Base-by-base conservation (phyloP, 2,888 invertebrate genomes). In the Diadegma fenestrale region DNA sequence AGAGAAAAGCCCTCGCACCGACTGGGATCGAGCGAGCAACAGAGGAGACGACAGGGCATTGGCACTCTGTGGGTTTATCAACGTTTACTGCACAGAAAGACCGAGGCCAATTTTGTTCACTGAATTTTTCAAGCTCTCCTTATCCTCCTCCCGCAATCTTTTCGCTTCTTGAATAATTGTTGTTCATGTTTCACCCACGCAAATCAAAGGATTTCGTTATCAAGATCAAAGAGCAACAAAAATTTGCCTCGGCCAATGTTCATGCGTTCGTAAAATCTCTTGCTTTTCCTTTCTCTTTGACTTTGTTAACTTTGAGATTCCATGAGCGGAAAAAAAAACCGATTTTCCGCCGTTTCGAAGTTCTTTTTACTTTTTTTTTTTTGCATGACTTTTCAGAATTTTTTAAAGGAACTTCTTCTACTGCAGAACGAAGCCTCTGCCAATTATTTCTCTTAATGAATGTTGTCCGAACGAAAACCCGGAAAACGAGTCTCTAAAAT, bases 61-160 rank as follows among this genome's bases (percentile, higher is more conserved):
- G 64, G 54, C 48, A 37, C 54, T n/a, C n/a, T 26, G 19, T 17
- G 41, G 54, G 54, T 63, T 69, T 79, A 61, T 69, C 58, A 58
- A 43, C 68, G 64, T 51, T 26, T 30, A 43, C 61, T 22, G n/a
- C 54, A 30, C 78, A 26, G 19, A 54, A 66, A 75, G 12, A 58
- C 41, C 22, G 19, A 7, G 77, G 30, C 19, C 48, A 81, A 81
- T 81, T 81, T 81, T 33, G 63, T 63, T 51, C 64, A 43, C 45
- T 85, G 75, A 75, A 85, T 81, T 79, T 75, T 78, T 82, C 45
- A 76, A 64, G 14, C 6, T 22, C 2, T 22, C 63, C 30, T 12
- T 33, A 58, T 33, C 58, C 22, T 30, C 19, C 43, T 19, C 45
- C 4, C n/a, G 4, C 26, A 68, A 68, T 33, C 54, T 72, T 37